Evolutionary conservation across 2,888 invertebrate genomes (phyloP), one percentile per base, ranked within the genome.

Genomic region (Tortrix viridana): DNA sequence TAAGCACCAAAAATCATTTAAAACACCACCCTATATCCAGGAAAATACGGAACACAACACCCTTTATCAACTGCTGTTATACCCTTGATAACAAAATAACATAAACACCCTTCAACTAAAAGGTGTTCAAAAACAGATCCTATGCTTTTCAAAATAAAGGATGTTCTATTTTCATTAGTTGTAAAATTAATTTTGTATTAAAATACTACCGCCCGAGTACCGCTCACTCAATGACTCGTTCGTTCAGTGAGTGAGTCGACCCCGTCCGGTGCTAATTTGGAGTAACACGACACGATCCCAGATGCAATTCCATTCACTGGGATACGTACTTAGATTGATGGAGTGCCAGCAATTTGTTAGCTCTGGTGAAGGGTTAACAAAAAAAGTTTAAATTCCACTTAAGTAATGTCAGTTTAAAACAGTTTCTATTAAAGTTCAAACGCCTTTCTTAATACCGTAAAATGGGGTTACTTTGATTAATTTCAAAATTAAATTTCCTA

Each of bases 221-320:
- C 55, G 64, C 56, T 60, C 57, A 55, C 67, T 69, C 68, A 67
- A 62, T 65, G 66, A 66, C 69, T 68, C 69, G 67, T 64, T 71
- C 71, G 69, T 52, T 71, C 67, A 68, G 62, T 60, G 67, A 67
- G 64, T 73, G 74, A 73, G 69, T 71, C 71, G 67, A 71, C 65
- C 60, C 41, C 20, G 46, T 23, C 38, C 46, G 16, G 46, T 22
- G 23, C 56, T 57, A 65, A 60, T 65, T 65, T 50, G 43, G 38
- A 54, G 49, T 48, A 55, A 61, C 54, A 44, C 41, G 54, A 61
- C 54, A 44, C 41, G 54, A 23, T 2, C 26, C 56, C 38, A 56
- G 61, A 37, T 52, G 62, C 22, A 16, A 62, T 44, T 56, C 37
- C 56, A 56, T 62, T 62, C 61, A 56, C 37, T 56, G 22, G 32